These are phyloP conservation scores for Reticulitermes speratus DNA, from an alignment of 1,140 invertebrate species.

Conservation along the genomic window DNA sequence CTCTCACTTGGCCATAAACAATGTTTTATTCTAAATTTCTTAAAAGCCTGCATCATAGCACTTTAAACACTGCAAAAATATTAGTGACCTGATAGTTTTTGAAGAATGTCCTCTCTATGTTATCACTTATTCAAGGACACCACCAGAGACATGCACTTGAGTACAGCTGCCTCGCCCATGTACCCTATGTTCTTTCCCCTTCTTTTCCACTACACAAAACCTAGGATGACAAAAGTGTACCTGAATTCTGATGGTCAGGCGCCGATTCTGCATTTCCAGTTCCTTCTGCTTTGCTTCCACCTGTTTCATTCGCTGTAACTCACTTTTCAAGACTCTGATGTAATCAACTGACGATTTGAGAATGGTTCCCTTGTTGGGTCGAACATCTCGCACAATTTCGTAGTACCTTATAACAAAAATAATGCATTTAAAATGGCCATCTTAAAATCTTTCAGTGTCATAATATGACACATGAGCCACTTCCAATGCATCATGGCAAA, in stretches of 20 bases:
- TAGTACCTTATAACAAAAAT: slow-evolving; percentile 52
- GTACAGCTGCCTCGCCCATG: no score
- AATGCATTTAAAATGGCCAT: background rate
- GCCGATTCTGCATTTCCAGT: slow-evolving; percentile 80
- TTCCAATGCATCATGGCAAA: background rate
- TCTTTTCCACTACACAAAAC: no score
- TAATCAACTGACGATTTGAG: slow-evolving; percentile 97
- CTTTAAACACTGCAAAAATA: no score
- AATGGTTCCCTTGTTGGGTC: slow-evolving; percentile 95
- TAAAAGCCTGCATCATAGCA: no score
- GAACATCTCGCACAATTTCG: slow-evolving; percentile 82
- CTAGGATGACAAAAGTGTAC: slow-evolving; percentile 47
- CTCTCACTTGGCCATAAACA: no score
- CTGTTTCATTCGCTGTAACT: slow-evolving; percentile 77
- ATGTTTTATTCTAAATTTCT: no score
- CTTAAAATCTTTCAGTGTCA: background rate
- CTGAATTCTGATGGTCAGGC: slow-evolving; percentile 77
- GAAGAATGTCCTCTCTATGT: no score
- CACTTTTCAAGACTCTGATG: slow-evolving; percentile 85
- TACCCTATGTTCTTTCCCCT: no score
- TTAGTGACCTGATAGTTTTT: no score
- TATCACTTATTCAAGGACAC: no score
- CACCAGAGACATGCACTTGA: no score
- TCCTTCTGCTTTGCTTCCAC: slow-evolving; percentile 75
- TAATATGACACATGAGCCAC: background rate